A percentile compares a stretch with the other conserved stretches of the same genome.
Conservation (phyloP, 2,113 vertebrate species). For the Perccottus glenii region DNA sequence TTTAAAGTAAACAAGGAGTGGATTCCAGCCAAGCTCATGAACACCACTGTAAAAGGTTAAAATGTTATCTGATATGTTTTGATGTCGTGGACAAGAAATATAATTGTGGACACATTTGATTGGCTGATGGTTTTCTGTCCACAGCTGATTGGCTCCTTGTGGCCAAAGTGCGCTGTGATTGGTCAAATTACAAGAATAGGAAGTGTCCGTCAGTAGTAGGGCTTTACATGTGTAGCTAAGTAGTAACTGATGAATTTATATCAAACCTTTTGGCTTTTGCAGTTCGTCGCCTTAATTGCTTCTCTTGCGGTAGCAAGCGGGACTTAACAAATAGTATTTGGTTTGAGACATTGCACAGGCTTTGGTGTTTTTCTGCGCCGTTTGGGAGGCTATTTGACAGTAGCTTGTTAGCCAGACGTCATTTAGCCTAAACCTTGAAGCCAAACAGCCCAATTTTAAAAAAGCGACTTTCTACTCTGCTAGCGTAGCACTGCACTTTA, state of each 20-base stretch:
- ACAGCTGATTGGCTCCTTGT: slow-evolving; percentile 66
- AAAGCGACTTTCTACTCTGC: slow-evolving; percentile 21
- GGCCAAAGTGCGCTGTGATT: slow-evolving; percentile 49
- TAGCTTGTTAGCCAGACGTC: slow-evolving; percentile 55
- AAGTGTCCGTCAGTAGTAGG: slow-evolving; percentile 53
- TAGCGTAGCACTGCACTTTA: slow-evolving; percentile 29
- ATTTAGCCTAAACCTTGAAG: slow-evolving; percentile 6
- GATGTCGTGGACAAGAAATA: slow-evolving; percentile 67
- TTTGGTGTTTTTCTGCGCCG: neutral
- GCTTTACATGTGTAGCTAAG: slow-evolving; percentile 56
- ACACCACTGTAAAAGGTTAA: too few species aligned
- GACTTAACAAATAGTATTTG: too few species aligned
- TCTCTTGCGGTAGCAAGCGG: neutral
- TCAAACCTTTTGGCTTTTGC: neutral
- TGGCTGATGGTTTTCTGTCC: slow-evolving; percentile 40
- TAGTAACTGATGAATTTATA: slow-evolving; percentile 22
- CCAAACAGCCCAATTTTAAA: neutral
- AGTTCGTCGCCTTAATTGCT: neutral
- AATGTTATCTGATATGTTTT: slow-evolving; percentile 14
- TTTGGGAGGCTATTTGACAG: slow-evolving; percentile 17
- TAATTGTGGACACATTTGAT: slow-evolving; percentile 78
- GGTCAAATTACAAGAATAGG: slow-evolving; percentile 58
- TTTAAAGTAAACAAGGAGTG: neutral
- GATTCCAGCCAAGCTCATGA: neutral
- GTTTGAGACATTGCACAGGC: neutral